Percentiles rank a stretch among this genome's conserved stretches.
Evolutionary conservation across 1,140 invertebrate species (phyloP).

Genomic region (Kradibia gibbosae): DNA sequence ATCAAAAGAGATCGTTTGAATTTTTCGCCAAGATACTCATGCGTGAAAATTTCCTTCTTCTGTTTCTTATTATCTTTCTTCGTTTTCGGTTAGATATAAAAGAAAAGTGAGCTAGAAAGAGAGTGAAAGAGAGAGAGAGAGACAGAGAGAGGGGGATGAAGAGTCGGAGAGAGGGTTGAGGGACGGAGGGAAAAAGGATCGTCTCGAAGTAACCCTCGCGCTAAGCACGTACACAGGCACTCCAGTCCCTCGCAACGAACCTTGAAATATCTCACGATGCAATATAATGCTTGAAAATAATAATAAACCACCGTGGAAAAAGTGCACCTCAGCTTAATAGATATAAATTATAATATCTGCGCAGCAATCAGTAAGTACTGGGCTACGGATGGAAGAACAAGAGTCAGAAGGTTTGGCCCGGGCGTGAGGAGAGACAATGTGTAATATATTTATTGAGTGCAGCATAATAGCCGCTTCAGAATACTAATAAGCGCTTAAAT

Average conservation of each 20-base stretch:
- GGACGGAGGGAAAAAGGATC: background rate
- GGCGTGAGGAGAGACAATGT: slow-evolving; percentile 31
- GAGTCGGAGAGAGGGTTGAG: no score
- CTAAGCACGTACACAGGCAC: background rate
- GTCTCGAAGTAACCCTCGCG: background rate
- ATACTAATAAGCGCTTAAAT: slow-evolving; percentile 50
- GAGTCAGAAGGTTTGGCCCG: background rate
- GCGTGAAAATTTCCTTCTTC: no score
- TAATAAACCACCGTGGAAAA: slow-evolving; percentile 10
- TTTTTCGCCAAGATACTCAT: no score
- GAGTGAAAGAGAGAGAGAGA: no score
- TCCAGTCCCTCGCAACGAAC: background rate
- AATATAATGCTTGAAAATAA: slow-evolving; percentile 9
- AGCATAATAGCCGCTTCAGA: slow-evolving; percentile 31
- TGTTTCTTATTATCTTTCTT: no score
- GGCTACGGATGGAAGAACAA: background rate
- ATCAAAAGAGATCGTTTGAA: no score
- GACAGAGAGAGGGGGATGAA: no score
- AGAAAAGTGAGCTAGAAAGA: no score
- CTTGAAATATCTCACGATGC: slow-evolving; percentile 3
- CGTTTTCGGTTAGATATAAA: no score
- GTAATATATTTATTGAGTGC: slow-evolving; percentile 46
- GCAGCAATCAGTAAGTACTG: background rate
- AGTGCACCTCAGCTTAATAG: slow-evolving; percentile 30
- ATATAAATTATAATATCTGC: slow-evolving; percentile 40